Base-by-base conservation (phyloP, 1,140 invertebrate species). In the Polypedilum vanderplanki region DNA sequence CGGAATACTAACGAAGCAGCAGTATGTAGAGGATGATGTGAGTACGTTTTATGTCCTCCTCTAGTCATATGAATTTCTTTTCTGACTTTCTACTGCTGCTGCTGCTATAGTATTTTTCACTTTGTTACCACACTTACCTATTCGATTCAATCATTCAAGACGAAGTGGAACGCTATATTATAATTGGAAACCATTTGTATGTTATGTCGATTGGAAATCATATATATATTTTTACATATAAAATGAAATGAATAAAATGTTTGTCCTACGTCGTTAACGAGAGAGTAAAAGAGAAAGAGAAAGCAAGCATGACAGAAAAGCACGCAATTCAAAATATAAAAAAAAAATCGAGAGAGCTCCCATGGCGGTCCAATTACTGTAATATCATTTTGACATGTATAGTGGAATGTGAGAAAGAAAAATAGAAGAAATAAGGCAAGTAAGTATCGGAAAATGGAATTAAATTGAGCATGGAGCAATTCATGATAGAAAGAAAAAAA, bases 111-210 rank as follows among this genome's bases (percentile, higher is more conserved):
- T 57, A 57, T 12, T 57, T 57, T 57, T 57, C 46, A 57, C 46
- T 57, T 57, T 57, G 46, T 57, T 57, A 57, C n/a, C n/a, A n/a
- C n/a, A n/a, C n/a, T n/a, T n/a, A n/a, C 46, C 46, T 57, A n/a
- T 12, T 57, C 46, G 3, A 33, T 5, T 3, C 24, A 5, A 33
- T 33, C 24, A 33, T 33, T 33, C 5, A 5, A 33, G n/a, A 33
- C 24, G 24, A 3, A 33, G 24, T 33, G 24, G 24, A 33, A 33
- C 24, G 24, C 24, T 33, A 33, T 33, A 57, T 12, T 57, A 57
- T 57, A 57, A 57, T 57, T 57, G 46, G 46, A 57, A 57, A 12
- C 46, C 46, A 57, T 57, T 57, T 57, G 46, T 57, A 57, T 57
- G 46, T 57, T 4, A 57, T 57, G 46, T 57, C 46, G 46, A 57